Evolutionary conservation across 2,113 vertebrate species (phyloP).

Genomic region (cattle (Bos taurus)): DNA sequence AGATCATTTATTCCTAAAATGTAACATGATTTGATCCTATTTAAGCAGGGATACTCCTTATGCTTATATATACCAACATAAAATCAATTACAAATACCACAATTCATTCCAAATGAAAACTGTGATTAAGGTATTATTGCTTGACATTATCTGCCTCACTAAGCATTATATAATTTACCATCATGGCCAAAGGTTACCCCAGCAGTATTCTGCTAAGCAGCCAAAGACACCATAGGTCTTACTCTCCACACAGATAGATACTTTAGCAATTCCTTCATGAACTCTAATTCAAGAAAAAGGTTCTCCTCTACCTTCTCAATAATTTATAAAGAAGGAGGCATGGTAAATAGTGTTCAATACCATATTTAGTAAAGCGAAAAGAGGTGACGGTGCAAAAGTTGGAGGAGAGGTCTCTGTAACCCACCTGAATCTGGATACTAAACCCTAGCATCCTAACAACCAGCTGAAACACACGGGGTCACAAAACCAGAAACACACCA

Average conservation of each 20-base stretch:
- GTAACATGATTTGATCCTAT: background rate
- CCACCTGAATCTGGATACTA: background rate
- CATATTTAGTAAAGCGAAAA: background rate
- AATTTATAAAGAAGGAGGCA: background rate
- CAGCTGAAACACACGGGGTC: background rate
- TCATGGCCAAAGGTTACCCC: background rate
- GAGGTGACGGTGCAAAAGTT: background rate
- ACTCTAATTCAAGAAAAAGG: background rate
- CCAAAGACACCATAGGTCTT: background rate
- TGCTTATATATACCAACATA: background rate
- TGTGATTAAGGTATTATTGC: background rate
- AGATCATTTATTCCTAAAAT: background rate
- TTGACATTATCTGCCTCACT: background rate
- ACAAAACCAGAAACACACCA: background rate
- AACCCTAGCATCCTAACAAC: background rate
- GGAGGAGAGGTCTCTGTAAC: background rate
- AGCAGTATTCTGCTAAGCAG: background rate
- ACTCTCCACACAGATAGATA: background rate
- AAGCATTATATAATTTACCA: background rate
- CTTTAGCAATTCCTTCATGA: background rate
- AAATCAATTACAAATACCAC: background rate
- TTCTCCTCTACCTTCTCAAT: background rate
- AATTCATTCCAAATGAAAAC: conserved; percentile 17
- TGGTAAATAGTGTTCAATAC: background rate
- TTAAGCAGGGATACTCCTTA: background rate